Conservation (phyloP, 1,140 invertebrate species). For the Ericerus pela region DNA sequence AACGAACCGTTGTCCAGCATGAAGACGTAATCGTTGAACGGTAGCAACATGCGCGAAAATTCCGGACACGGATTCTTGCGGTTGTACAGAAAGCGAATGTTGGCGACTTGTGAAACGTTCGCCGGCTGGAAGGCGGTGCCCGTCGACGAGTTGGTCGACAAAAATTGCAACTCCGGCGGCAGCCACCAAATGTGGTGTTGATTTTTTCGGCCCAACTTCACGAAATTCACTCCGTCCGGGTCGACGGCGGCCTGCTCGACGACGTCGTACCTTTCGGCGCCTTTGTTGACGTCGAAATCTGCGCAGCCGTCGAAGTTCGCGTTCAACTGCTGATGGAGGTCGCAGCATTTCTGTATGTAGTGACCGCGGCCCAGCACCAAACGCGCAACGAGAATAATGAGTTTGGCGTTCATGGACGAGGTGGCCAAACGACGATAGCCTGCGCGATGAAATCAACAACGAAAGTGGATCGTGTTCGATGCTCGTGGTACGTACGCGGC, state of each 20-base stretch:
- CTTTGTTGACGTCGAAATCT: not conserved
- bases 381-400: no score
- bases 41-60: not conserved
- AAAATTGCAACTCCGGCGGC: not conserved
- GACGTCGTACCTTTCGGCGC: not conserved
- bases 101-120: not conserved
- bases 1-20: not conserved
- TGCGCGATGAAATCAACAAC: no score
- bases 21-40: not conserved
- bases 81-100: not conserved
- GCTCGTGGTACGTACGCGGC: no score
- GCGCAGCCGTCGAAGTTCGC: not conserved
- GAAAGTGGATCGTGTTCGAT: no score
- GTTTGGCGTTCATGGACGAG: no score
- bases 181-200: not conserved
- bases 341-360: conserved; percentile 3
- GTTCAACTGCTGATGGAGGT: not conserved
- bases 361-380: no score
- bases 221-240: not conserved
- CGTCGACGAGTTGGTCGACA: not conserved
- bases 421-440: no score
- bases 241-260: not conserved
- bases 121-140: not conserved
- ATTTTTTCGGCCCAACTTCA: not conserved
- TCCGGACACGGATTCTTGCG: not conserved